Base-by-base conservation (phyloP, 1,140 invertebrate genomes). In the Procambarus clarkii region DNA sequence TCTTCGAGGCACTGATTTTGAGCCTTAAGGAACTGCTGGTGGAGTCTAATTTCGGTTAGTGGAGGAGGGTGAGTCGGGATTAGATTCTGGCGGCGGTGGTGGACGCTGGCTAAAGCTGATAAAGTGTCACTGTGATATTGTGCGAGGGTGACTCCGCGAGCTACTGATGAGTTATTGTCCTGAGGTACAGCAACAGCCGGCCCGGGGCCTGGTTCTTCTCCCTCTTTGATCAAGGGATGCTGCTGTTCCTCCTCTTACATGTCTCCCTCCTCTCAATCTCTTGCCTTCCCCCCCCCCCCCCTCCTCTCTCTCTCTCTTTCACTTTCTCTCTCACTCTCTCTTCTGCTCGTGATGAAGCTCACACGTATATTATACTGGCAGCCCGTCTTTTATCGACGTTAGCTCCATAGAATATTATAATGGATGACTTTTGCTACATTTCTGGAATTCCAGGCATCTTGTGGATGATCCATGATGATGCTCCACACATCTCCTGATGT, bases 101-200 rank as follows among this genome's bases (percentile, higher is more conserved):
- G 87, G 87, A 89, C 87, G 87, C 71, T 83, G 87, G 79, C 78
- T 89, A 82, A 89, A 89, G 60, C 77, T 76, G 87, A 89, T 89
- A 89, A 82, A 89, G 79, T 74, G 87, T 74, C 87, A 82, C 80
- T 24, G n/a, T 5, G 74, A 87, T 87, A 79, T 78, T 87, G 85
- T 76, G 48, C 46, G 78, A 69, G 58, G 79, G 79, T n/a, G 79
- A 44, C 54, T 9, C 24, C 0, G 86, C 18, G 78, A 76, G 58
- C 44, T 58, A 46, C 44, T 77, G 85, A 87, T 87, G 85, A 87
- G 85, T 87, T 87, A 87, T 87, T 87, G 85, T 87, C 44, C 4
- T n/a, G 83, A 54, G 71, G 71, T 21, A 48, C 45, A 44, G 64
- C 64, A 69, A n/a, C 69, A 74, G 69, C 69, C 69, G 69, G n/a